phyloP scores from a whole-genome alignment of 2,113 vertebrate species.

The Brevimyrus niger region DNA sequence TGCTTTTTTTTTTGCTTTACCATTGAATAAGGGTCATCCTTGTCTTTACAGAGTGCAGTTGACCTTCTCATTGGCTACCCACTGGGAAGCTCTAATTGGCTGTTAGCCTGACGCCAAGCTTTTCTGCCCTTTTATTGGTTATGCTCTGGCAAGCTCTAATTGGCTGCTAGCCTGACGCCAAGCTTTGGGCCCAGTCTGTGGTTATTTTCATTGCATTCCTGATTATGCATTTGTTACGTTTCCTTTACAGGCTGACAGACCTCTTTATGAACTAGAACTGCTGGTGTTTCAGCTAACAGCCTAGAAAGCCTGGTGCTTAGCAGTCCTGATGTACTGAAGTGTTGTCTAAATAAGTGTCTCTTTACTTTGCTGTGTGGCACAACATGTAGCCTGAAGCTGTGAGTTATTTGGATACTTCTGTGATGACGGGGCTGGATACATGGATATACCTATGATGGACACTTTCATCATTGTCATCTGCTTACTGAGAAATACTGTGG shows the following conservation, averaged over 20 bases:
- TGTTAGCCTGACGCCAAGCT: not conserved
- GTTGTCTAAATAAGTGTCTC: not conserved
- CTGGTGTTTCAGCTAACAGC: not conserved
- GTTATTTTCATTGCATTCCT: not conserved
- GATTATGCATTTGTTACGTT: not conserved
- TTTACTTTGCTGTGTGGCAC: not conserved
- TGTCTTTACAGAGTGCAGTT: not conserved
- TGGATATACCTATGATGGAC: not conserved
- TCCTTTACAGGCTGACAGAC: not conserved
- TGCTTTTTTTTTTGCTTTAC: not conserved
- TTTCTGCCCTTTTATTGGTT: not conserved
- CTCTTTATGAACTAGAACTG: not conserved
- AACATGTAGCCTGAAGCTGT: not conserved
- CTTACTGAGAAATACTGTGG: not conserved
- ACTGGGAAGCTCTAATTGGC: not conserved
- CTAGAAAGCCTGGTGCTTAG: not conserved
- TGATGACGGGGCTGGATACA: not conserved
- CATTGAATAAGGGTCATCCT: not conserved
- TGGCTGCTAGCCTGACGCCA: not conserved
- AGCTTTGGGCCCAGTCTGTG: not conserved
- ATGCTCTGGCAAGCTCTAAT: not conserved
- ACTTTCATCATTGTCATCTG: not conserved
- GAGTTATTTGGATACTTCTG: not conserved
- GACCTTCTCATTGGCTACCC: not conserved
- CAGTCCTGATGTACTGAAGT: not conserved